Base-by-base conservation (phyloP, 2,797 vertebrate genomes). In the Pseudomugil tenellus region DNA sequence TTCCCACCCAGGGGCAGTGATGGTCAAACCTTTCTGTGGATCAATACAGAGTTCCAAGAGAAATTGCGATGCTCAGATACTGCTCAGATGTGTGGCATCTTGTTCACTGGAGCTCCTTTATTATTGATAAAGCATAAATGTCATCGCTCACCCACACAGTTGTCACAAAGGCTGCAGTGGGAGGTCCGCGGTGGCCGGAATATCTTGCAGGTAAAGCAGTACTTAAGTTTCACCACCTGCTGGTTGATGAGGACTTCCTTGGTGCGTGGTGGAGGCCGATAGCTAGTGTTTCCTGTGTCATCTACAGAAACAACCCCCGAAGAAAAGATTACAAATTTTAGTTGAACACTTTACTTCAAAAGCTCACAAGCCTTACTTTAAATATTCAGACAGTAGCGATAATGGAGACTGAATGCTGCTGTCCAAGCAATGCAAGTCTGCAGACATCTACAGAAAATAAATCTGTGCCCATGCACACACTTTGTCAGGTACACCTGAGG, bases 1-100 rank as follows among this genome's bases (percentile, higher is more conserved):
- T 99, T 84, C 97, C 97, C 93, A 99, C 97, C 97, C 97, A 99
- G 81, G 97, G 97, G 94, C 97, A 99, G 94, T 99, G 97, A 92
- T 99, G 97, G 93, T 99, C 97, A 88, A 98, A 98, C 64, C 96
- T 96, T 92, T 98, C 97, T 98, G 96, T 21, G 17, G 21, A 67
- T 6, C 8, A 52, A 49, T 6, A 23, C 11, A 21, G n/a, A 21
- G 3, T 21, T 46, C 19, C 6, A 8, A 2, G n/a, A 8, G n/a
- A 46, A n/a, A 46, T 8, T 5, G 7, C 1, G 43, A 48, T 12
- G 13, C 13, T 35, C 11, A 12, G 34, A 34, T 6, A 34, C 7
- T 34, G 32, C 1, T 35, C 1, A 34, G 32, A 34, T 34, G 32
- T 34, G 1, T 34, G 7, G 10, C 7, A 8, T 1, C 32, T 8